phyloP scores from a whole-genome alignment of 2,888 invertebrate species.

The Priapulus caudatus region DNA sequence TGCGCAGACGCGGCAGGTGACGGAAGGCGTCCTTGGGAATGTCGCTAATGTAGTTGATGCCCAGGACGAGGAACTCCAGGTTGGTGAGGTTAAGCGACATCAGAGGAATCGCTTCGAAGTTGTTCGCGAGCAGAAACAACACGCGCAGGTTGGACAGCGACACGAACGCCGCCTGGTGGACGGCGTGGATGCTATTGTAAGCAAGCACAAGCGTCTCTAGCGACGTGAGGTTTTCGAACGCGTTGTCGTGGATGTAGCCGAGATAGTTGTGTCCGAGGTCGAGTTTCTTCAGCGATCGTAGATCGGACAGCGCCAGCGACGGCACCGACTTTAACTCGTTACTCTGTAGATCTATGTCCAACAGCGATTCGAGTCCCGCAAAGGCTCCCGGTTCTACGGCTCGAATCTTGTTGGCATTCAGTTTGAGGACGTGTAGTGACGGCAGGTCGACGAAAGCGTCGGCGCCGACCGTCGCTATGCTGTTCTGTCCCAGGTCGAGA shows the following conservation, averaged over 20 bases:
- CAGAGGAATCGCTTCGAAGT: background rate
- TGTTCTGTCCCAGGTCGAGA: background rate
- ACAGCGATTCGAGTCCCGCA: background rate
- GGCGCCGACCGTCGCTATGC: background rate
- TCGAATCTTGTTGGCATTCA: background rate
- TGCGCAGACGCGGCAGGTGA: background rate
- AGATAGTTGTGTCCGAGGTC: background rate
- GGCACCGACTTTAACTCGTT: background rate
- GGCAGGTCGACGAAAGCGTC: background rate
- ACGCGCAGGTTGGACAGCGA: background rate
- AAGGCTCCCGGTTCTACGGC: background rate
- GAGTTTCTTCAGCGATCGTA: background rate
- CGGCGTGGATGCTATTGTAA: background rate
- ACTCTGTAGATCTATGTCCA: background rate
- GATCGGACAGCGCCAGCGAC: background rate
- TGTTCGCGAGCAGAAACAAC: background rate
- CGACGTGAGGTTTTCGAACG: constrained; percentile 1
- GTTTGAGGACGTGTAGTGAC: background rate
- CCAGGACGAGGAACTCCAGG: background rate
- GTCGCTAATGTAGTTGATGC: background rate
- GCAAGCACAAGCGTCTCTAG: background rate
- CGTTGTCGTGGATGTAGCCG: background rate
- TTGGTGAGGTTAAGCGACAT: background rate
- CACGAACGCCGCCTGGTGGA: background rate
- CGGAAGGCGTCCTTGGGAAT: background rate